Percentiles rank a stretch among this genome's conserved stretches.
Conservation (phyloP, 2,888 invertebrate species). For the Cactoblastis cactorum region DNA sequence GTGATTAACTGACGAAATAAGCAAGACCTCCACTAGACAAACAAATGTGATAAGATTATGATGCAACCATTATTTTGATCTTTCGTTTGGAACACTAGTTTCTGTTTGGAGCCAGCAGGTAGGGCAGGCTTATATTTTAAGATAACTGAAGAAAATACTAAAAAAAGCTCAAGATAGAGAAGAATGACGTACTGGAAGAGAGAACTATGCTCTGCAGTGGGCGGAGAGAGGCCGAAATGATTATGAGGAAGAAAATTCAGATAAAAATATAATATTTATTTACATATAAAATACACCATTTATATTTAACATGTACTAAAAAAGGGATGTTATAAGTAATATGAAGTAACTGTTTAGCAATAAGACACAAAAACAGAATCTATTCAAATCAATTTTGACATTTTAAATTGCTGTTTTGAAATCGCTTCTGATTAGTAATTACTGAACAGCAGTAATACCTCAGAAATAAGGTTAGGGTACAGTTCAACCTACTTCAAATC, state of each 20-base stretch:
- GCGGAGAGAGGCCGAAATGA: no score
- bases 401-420: no score
- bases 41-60: conserved; percentile 12
- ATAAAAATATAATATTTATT: conserved; percentile 7
- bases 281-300: conserved; percentile 12
- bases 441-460: no score
- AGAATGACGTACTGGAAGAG: no score
- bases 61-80: conserved; percentile 1
- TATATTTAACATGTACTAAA: conserved; percentile 18
- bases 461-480: no score
- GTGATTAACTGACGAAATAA: conserved; percentile 2
- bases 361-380: not conserved
- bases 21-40: conserved; percentile 7
- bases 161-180: no score
- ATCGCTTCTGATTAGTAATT: no score
- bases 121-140: no score
- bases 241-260: not conserved
- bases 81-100: no score
- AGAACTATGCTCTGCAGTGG: no score
- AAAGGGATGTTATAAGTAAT: not conserved
- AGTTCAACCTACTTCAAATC: no score
- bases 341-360: not conserved
- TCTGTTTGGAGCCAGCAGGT: no score
- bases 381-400: not conserved
- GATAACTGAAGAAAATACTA: not conserved